Percentiles rank a stretch among this genome's conserved stretches.
These are phyloP conservation scores for Exaiptasia diaphana DNA, from an alignment of 64 coral and sea anemone genomes.

Conservation along the genomic window DNA sequence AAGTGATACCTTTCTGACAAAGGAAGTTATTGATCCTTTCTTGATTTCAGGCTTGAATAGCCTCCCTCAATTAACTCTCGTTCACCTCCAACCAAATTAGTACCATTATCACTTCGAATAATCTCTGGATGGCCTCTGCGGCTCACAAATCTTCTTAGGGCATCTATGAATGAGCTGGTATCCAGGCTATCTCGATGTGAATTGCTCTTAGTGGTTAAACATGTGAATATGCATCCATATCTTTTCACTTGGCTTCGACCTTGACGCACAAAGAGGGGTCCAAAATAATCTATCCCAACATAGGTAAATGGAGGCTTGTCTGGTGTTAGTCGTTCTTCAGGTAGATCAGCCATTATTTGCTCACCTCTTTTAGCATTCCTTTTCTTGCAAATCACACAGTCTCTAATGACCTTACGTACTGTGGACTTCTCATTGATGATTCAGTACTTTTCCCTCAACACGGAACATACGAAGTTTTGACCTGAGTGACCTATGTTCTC, in stretches of 20 bases:
- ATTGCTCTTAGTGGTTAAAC: not conserved
- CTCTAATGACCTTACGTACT: not conserved
- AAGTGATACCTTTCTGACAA: not conserved
- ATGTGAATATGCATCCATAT: constrained; percentile 29
- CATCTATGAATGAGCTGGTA: not conserved
- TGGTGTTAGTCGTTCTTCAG: not conserved
- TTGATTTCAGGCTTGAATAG: not conserved
- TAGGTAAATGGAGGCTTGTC: not conserved
- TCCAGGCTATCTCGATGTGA: constrained; percentile 6
- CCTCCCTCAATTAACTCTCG: not conserved
- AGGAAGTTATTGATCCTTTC: not conserved
- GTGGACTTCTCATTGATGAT: constrained; percentile 1
- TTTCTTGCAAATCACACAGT: constrained; percentile 11
- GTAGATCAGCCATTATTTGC: constrained; percentile 4
- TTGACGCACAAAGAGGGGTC: constrained; percentile 1
- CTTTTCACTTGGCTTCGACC: constrained; percentile 14
- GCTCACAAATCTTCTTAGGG: not conserved
- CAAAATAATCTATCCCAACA: constrained; percentile 25
- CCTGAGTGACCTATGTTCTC: constrained; percentile 7
- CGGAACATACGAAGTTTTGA: constrained; percentile 18
- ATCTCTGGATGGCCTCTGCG: not conserved
- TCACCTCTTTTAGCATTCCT: not conserved
- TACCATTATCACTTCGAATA: constrained; percentile 27
- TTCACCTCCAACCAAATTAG: constrained; percentile 25
- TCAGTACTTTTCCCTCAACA: not conserved